Evolutionary conservation across 2,888 invertebrate genomes (phyloP).

Genomic region (Drosophila kuntzei): DNA sequence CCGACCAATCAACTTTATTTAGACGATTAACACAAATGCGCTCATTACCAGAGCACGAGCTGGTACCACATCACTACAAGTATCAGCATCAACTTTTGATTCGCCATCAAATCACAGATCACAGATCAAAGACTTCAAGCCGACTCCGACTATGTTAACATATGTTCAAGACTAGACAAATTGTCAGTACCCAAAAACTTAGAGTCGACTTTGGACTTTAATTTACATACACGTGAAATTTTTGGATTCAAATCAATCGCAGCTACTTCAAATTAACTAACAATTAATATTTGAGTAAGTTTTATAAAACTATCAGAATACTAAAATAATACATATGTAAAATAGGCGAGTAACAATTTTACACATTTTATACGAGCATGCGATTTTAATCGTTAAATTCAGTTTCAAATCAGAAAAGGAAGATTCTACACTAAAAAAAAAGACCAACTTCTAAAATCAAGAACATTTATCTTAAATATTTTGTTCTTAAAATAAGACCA

Average conservation of each 20-base stretch:
- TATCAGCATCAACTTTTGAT: conserved; percentile 1
- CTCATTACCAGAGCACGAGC: conserved; percentile 51
- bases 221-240: conserved; percentile 9
- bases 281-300: not conserved
- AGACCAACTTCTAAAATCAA: no score
- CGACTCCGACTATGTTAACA: conserved; percentile 7
- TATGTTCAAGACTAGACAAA: conserved; percentile 22
- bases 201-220: conserved; percentile 4
- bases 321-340: no score
- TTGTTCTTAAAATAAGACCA: no score
- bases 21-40: conserved; percentile 49
- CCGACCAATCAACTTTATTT: conserved; percentile 50
- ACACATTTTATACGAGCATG: no score
- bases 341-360: no score
- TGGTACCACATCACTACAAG: conserved; percentile 4
- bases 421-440: no score
- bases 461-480: no score
- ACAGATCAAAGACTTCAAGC: conserved; percentile 25
- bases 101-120: not conserved
- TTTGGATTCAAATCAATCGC: not conserved
- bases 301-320: no score
- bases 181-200: not conserved
- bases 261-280: not conserved
- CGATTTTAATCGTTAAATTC: no score
- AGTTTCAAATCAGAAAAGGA: no score